Evolutionary conservation across 2,113 vertebrate species (phyloP).

Genomic region (Narcine bancroftii): DNA sequence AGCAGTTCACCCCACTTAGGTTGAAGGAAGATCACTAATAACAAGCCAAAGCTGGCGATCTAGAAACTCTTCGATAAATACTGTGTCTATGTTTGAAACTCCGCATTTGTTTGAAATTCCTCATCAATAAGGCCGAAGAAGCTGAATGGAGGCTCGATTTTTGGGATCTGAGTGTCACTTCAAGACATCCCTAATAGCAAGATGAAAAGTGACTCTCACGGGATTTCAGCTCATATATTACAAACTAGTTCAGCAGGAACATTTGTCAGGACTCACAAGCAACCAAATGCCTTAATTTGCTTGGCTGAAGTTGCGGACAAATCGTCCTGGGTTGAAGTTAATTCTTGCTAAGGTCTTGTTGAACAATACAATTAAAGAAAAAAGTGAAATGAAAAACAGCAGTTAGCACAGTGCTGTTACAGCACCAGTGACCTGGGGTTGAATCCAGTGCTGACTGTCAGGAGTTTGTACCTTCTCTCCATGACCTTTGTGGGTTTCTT

Average conservation of each 20-base stretch:
- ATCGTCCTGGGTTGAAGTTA: background rate
- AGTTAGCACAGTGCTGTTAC: too few species aligned
- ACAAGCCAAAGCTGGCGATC: too few species aligned
- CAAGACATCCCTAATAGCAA: too few species aligned
- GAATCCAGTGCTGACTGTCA: too few species aligned
- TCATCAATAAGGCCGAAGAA: background rate
- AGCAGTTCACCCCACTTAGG: too few species aligned
- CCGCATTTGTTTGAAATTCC: background rate
- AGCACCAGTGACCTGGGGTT: too few species aligned
- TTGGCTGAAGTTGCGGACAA: background rate
- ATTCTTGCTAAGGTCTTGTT: background rate
- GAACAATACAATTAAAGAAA: background rate
- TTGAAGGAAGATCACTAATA: too few species aligned
- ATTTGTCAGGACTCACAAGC: background rate
- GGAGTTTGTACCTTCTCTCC: too few species aligned
- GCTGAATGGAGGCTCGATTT: background rate
- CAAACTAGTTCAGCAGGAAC: background rate
- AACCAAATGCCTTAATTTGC: background rate
- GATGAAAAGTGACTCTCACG: background rate
- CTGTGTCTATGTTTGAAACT: background rate
- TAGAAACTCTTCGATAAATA: too few species aligned
- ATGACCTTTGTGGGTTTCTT: too few species aligned
- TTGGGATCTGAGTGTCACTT: too few species aligned
- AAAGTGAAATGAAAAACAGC: background rate
- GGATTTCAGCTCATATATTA: background rate